These are phyloP conservation scores for Drosophila pectinifera DNA, from an alignment of 1,140 invertebrate species.

Conservation along the genomic window DNA sequence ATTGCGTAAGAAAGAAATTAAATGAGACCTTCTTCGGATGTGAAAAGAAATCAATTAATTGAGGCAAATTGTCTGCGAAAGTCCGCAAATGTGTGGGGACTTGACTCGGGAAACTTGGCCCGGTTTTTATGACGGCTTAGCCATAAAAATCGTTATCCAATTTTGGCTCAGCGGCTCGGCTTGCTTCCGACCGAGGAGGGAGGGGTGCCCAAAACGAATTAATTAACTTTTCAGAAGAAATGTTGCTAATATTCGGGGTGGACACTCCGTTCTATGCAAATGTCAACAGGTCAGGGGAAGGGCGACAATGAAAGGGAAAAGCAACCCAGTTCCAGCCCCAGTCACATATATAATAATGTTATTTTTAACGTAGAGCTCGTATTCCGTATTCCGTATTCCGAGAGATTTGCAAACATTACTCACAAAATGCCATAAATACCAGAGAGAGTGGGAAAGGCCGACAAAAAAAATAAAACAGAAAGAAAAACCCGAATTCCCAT, in stretches of 20 bases:
- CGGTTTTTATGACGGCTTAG: slow-evolving; percentile 38
- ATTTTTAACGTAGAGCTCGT: slow-evolving; percentile 63
- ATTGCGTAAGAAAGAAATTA: slow-evolving; percentile 58
- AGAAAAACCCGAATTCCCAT: slow-evolving; percentile 51
- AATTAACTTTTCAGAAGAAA: slow-evolving; percentile 64
- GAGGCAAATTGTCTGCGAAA: slow-evolving; percentile 78
- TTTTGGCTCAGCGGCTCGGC: slow-evolving; percentile 9
- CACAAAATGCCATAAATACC: slow-evolving; percentile 75
- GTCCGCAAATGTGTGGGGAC: slow-evolving; percentile 54
- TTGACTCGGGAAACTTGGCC: background rate
- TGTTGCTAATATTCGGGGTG: slow-evolving; percentile 47
- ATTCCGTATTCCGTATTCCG: slow-evolving; percentile 23
- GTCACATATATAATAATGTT: slow-evolving; percentile 58
- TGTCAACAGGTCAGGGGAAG: slow-evolving; percentile 72
- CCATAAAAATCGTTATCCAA: slow-evolving; percentile 53
- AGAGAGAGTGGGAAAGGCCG: slow-evolving; percentile 24
- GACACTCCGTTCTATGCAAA: slow-evolving; percentile 61
- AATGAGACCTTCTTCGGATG: slow-evolving; percentile 41
- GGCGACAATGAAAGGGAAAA: slow-evolving; percentile 33
- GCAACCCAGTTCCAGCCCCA: slow-evolving; percentile 13
- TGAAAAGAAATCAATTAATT: slow-evolving; percentile 74
- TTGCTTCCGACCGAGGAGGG: background rate
- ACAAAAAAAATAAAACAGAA: slow-evolving; percentile 20
- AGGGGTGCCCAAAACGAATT: slow-evolving; percentile 66
- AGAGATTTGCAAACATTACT: slow-evolving; percentile 72